phyloP scores from a whole-genome alignment of 2,888 invertebrate species.

The Drosophila hamatofila region DNA sequence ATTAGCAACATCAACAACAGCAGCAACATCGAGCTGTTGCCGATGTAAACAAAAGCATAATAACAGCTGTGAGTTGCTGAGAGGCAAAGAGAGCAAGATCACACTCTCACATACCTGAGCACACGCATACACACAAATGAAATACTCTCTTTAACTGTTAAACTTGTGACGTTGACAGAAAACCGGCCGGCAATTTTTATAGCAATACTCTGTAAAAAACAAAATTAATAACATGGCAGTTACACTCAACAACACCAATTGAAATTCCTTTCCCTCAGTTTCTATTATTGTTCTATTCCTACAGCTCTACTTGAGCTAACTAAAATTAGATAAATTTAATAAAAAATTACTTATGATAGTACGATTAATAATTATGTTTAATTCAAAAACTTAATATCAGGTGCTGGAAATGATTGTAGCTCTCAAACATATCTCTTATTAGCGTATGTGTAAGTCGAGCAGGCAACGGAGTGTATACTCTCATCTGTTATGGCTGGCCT shows the following conservation, averaged over 20 bases:
- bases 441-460: constrained; percentile 10
- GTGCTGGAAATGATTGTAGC: background rate
- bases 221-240: background rate
- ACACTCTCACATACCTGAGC: constrained; percentile 17
- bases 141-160: constrained; percentile 74
- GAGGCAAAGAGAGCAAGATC: constrained; percentile 42
- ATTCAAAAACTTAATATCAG: background rate
- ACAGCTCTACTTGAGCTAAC: background rate
- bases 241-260: background rate
- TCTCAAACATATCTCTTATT: background rate
- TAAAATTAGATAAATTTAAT: background rate
- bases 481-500: constrained; percentile 42
- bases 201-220: constrained; percentile 29
- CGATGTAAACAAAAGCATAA: constrained; percentile 74
- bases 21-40: constrained; percentile 49
- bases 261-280: background rate
- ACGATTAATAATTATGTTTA: background rate
- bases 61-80: constrained; percentile 61
- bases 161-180: constrained; percentile 70
- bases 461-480: background rate
- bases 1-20: constrained; percentile 33
- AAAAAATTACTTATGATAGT: background rate
- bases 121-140: background rate
- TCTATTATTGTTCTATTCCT: background rate
- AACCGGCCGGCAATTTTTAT: constrained; percentile 76